Evolutionary conservation across 37 sponge, comb jelly and placozoan genomes (phyloP), one percentile per base, ranked within the genome.

Genomic region (Halichondria panicea): DNA sequence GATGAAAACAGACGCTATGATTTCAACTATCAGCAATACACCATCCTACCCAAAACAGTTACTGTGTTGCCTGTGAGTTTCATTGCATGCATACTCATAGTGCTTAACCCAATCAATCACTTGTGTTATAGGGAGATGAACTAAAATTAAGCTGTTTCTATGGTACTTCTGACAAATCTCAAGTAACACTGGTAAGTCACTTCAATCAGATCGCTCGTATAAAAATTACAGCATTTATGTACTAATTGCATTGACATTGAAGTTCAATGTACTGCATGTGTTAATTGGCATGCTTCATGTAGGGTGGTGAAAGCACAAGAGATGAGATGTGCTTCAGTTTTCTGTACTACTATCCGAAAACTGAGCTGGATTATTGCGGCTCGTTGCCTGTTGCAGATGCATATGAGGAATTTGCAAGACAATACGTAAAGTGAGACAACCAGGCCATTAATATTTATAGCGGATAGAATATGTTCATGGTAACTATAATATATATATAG

Each of bases 1-100:
- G 81, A 87, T 68, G 28, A 46, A 43, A 79, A 87, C 35, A 38
- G 59, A 24, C 43, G 75, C 12, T 87, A 87, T 39, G 87, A 87
- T 56, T 80, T 80, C 71, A 56, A 87, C 61, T 80, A 58, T 55
- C 87, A 87, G 62, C 74, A 83, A 40, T 43, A 19, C 25, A 43
- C 22, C 31, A 48, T 45, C 52, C 34, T 75, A 7, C 63, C 64
- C 22, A n/a, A 22, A 32, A 59, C 55, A 37, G n/a, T 4, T 15
- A 55, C 15, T 0, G 34, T 81, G 38, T 31, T 41, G 43, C 73
- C 73, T 32, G 81, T 81, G 64, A 61, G 73, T 58, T 21, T n/a
- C n/a, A 58, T n/a, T 21, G 25, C 27, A 12, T 21, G n/a, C 60
- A 24, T 21, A 22, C 60, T n/a, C 25, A 58, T 7, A 58, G 7